Percentiles rank a stretch among this genome's conserved stretches.
Conservation (phyloP, 2,113 vertebrate genomes). For the Pelobates fuscus region DNA sequence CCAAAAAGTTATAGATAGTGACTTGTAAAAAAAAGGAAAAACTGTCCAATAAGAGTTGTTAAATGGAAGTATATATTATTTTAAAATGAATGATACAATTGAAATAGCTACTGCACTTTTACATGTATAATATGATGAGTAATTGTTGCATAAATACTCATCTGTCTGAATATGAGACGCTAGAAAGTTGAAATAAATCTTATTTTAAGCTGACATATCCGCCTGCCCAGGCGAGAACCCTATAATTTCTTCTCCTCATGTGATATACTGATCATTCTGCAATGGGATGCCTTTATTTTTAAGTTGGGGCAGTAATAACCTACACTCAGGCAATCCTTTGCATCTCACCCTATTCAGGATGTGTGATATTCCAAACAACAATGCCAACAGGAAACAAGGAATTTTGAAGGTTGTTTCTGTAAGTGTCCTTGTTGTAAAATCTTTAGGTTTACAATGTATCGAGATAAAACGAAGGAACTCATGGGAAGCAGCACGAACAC, state of each 20-base stretch:
- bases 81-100: not conserved
- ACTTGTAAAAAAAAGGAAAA: too few relatives aligned
- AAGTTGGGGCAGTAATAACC: not conserved
- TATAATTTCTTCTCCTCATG: conserved; percentile 30
- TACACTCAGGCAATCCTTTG: conserved; percentile 15
- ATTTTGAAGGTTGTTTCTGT: not conserved
- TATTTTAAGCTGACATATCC: conserved; percentile 42
- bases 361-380: conserved; percentile 27
- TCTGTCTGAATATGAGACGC: conserved; percentile 48
- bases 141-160: conserved; percentile 37
- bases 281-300: conserved; percentile 2
- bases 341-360: conserved; percentile 14
- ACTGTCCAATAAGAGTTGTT: too few relatives aligned
- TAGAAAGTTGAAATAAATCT: conserved; percentile 41
- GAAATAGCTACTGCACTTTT: conserved; percentile 7
- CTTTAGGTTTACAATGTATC: conserved; percentile 30
- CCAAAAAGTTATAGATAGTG: too few relatives aligned
- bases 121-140: conserved; percentile 33
- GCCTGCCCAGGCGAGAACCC: conserved; percentile 37
- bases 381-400: conserved; percentile 42
- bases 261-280: conserved; percentile 11
- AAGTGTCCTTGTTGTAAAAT: conserved; percentile 23
- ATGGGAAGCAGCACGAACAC: too few relatives aligned
- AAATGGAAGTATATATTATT: not conserved
- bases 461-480: conserved; percentile 23